Percentiles rank a stretch among this genome's conserved stretches.
These are phyloP conservation scores for Azemiops feae DNA, from an alignment of 2,113 vertebrate genomes.

Conservation along the genomic window DNA sequence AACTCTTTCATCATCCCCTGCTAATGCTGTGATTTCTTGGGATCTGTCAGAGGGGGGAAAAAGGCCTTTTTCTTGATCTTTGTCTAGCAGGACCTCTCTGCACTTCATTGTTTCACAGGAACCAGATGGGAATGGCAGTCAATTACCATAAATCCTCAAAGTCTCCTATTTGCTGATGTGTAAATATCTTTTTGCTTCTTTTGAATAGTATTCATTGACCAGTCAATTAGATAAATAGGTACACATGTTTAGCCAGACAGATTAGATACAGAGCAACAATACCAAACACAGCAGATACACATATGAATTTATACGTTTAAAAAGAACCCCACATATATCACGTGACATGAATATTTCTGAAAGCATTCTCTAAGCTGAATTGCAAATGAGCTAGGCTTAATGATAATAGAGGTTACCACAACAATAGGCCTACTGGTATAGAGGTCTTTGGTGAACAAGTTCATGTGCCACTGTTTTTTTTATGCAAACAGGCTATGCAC, in stretches of 20 bases:
- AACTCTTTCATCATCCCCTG: constrained; percentile 51
- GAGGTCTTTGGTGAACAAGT: constrained; percentile 49
- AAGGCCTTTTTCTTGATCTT: constrained; percentile 41
- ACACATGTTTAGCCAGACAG: constrained; percentile 63
- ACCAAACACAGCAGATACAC: constrained; percentile 63
- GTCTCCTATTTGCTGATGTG: constrained; percentile 63
- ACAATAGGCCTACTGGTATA: constrained; percentile 53
- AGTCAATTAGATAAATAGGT: constrained; percentile 68
- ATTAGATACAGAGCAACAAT: constrained; percentile 62
- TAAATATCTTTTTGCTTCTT: constrained; percentile 68
- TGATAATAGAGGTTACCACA: constrained; percentile 54
- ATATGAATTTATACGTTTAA: constrained; percentile 59
- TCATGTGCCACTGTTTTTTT: constrained; percentile 59
- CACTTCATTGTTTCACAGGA: constrained; percentile 66
- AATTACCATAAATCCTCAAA: constrained; percentile 65
- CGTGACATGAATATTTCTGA: constrained; percentile 46
- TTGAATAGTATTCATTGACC: constrained; percentile 65
- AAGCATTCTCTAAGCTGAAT: constrained; percentile 44
- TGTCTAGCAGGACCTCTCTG: constrained; percentile 36
- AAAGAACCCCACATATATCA: neutral
- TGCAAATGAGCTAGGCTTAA: constrained; percentile 53
- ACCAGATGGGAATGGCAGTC: constrained; percentile 65
- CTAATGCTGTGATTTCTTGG: constrained; percentile 56
- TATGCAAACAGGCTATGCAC: constrained; percentile 51
- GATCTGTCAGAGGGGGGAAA: constrained; percentile 43